These are phyloP conservation scores for Synanthedon tipuliformis DNA, from an alignment of 2,888 invertebrate genomes.

Conservation along the genomic window DNA sequence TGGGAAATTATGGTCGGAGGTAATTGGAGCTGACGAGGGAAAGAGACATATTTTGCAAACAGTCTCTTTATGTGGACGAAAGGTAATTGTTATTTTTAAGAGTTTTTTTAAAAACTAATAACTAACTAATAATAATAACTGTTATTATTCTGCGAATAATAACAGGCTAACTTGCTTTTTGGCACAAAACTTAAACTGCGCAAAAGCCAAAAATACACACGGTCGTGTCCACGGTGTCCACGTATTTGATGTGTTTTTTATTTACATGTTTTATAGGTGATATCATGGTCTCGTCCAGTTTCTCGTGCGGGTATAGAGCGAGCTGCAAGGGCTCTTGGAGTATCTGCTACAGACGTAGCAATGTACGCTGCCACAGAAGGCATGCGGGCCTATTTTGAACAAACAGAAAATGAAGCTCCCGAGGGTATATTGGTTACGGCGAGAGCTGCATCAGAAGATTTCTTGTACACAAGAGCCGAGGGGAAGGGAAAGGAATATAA, in stretches of 20 bases:
- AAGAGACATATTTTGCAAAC: constrained; percentile 70
- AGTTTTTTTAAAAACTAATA: not conserved
- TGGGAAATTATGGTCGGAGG: constrained; percentile 61
- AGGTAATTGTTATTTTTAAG: constrained; percentile 35
- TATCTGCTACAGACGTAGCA: constrained; percentile 74
- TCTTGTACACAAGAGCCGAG: constrained; percentile 62
- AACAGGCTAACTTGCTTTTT: not conserved
- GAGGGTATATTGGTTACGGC: constrained; percentile 73
- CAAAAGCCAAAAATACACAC: no score
- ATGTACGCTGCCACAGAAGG: constrained; percentile 74
- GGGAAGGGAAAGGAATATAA: constrained; percentile 58
- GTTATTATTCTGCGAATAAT: no score
- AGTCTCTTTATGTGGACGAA: constrained; percentile 76
- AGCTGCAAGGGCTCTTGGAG: constrained; percentile 70
- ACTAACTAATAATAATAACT: no score
- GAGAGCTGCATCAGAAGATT: constrained; percentile 70
- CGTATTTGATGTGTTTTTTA: no score
- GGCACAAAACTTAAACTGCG: not conserved
- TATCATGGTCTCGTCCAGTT: constrained; percentile 78
- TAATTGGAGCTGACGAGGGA: constrained; percentile 68
- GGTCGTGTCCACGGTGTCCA: no score
- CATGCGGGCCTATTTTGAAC: constrained; percentile 73
- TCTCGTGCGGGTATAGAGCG: constrained; percentile 67
- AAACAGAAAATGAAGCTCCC: constrained; percentile 63
- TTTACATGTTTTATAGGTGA: constrained; percentile 41